A percentile compares a stretch with the other conserved stretches of the same genome.
Conservation (phyloP, 2,113 vertebrate species). For the Laticauda colubrina region DNA sequence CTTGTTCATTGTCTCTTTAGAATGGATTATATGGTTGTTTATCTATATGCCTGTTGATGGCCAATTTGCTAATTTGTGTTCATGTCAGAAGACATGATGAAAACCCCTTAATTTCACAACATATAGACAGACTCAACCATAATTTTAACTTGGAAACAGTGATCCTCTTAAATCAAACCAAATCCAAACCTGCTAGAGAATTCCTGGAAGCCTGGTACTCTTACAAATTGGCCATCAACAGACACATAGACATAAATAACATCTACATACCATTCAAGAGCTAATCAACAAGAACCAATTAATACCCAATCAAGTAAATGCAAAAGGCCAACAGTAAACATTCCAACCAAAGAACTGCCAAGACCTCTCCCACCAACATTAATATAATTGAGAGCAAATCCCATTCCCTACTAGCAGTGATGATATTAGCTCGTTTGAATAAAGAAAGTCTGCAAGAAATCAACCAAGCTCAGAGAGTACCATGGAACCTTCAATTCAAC, state of each 20-base stretch:
- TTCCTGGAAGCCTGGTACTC: background rate
- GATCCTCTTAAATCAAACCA: background rate
- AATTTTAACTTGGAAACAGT: background rate
- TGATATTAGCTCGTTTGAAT: background rate
- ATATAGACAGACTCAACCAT: background rate
- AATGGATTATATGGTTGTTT: background rate
- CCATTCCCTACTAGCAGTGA: background rate
- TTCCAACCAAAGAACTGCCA: background rate
- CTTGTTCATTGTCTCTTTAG: background rate
- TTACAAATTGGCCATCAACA: background rate
- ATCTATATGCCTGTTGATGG: background rate
- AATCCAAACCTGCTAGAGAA: background rate
- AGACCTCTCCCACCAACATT: background rate
- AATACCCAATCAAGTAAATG: background rate
- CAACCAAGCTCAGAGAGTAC: background rate
- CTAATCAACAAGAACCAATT: background rate
- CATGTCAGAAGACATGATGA: background rate
- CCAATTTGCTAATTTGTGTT: background rate
- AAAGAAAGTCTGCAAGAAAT: background rate
- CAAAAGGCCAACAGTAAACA: background rate
- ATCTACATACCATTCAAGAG: background rate
- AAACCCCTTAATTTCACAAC: background rate
- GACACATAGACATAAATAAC: background rate
- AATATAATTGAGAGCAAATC: background rate
- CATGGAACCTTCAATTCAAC: background rate